A percentile compares a stretch with the other conserved stretches of the same genome.
Conservation (phyloP, 2,113 vertebrate species). For the Cygnus atratus region DNA sequence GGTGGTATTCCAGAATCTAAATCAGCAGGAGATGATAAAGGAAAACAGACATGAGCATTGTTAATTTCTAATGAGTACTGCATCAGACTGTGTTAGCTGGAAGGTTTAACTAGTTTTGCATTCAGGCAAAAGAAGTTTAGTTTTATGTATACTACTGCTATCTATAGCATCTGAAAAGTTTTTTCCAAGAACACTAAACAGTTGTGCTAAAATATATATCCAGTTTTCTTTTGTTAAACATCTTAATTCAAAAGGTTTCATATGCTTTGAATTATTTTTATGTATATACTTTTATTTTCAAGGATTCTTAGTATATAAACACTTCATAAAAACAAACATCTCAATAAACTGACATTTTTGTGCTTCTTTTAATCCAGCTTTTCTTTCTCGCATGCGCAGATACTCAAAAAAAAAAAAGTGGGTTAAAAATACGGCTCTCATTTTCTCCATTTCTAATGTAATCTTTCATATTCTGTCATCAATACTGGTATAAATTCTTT, state of each 20-base stretch:
- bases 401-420: neutral
- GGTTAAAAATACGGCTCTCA: neutral
- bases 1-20: neutral
- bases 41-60: neutral
- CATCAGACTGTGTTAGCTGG: neutral
- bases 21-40: neutral
- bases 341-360: neutral
- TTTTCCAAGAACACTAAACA: neutral
- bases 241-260: neutral
- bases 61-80: neutral
- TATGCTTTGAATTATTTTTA: neutral
- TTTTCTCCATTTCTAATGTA: neutral
- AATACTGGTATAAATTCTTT: neutral
- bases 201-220: neutral
- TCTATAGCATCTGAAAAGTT: neutral
- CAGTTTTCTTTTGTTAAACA: neutral
- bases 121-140: neutral
- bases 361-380: neutral
- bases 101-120: neutral
- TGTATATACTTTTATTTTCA: neutral
- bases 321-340: neutral
- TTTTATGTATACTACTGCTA: neutral
- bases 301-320: neutral
- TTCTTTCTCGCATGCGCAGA: neutral
- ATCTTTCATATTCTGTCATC: neutral